Percentiles rank a stretch among this genome's conserved stretches.
These are phyloP conservation scores for Hyperoplus lanceolatus DNA, from an alignment of 2,797 vertebrate species.

Conservation along the genomic window DNA sequence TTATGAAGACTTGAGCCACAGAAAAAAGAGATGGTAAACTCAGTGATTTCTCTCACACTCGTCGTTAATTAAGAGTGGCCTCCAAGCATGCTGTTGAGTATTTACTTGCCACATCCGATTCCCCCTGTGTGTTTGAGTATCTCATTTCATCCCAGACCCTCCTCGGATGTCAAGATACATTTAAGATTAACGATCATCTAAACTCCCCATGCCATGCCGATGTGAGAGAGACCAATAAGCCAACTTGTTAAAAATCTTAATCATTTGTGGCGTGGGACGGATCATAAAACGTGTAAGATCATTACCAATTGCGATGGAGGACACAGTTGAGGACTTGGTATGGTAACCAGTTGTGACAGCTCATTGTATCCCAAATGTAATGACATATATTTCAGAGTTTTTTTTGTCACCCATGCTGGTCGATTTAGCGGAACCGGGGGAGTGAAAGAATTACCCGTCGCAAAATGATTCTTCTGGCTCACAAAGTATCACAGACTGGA, in stretches of 20 bases:
- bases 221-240: conserved; percentile 19
- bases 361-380: background rate
- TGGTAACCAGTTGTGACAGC: background rate
- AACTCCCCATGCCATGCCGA: conserved; percentile 27
- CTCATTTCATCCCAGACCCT: conserved; percentile 38
- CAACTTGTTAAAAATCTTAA: conserved; percentile 14
- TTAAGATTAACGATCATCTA: conserved; percentile 36
- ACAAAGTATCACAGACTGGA: background rate
- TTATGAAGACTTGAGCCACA: background rate
- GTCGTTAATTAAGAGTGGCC: conserved; percentile 20
- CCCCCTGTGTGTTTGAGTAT: background rate
- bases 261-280: background rate
- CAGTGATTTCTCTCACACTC: conserved; percentile 23
- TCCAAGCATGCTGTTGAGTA: conserved; percentile 3
- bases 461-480: background rate
- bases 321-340: background rate
- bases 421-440: background rate
- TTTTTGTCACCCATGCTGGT: background rate
- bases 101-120: conserved; percentile 16
- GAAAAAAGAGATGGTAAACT: conserved; percentile 6
- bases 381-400: background rate
- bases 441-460: background rate
- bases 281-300: background rate
- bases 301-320: background rate
- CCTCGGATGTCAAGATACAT: conserved; percentile 36